Conservation (phyloP, 2,797 vertebrate genomes). For the Benthosema pterotum region DNA sequence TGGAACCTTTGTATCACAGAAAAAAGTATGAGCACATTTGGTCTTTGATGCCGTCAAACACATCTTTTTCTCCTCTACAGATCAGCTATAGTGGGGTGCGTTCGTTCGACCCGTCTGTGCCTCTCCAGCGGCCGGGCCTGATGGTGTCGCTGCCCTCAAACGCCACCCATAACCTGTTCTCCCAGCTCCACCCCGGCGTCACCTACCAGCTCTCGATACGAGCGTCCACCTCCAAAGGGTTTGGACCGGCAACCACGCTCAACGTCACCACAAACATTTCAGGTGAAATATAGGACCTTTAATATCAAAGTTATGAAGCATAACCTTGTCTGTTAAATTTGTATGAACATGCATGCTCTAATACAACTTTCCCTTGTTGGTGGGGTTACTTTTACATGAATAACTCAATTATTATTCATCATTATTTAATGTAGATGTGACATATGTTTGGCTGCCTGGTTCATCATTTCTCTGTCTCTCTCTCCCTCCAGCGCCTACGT, state of each 20-base stretch:
- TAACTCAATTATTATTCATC: not conserved
- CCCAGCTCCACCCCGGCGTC: conserved; percentile 93
- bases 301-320: not conserved
- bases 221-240: conserved; percentile 94
- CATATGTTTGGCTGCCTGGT: not conserved
- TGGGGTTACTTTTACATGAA: not conserved
- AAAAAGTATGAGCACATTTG: no score
- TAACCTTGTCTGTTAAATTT: not conserved
- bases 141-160: conserved; percentile 92
- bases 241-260: conserved; percentile 89
- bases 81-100: conserved; percentile 92
- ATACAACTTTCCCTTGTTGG: not conserved
- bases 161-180: conserved; percentile 90
- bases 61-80: conserved; percentile 70
- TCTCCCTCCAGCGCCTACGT: conserved; percentile 85
- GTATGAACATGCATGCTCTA: not conserved
- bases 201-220: conserved; percentile 95
- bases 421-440: not conserved
- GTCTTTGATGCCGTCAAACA: no score
- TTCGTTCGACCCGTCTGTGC: conserved; percentile 95
- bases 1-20: no score
- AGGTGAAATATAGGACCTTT: conserved; percentile 72
- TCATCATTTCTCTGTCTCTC: not conserved
- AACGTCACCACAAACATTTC: conserved; percentile 99
- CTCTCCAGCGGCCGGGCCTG: conserved; percentile 88